These are phyloP conservation scores for Myrmecophaga tridactyla DNA, from an alignment of 2,113 vertebrate genomes.

Conservation along the genomic window DNA sequence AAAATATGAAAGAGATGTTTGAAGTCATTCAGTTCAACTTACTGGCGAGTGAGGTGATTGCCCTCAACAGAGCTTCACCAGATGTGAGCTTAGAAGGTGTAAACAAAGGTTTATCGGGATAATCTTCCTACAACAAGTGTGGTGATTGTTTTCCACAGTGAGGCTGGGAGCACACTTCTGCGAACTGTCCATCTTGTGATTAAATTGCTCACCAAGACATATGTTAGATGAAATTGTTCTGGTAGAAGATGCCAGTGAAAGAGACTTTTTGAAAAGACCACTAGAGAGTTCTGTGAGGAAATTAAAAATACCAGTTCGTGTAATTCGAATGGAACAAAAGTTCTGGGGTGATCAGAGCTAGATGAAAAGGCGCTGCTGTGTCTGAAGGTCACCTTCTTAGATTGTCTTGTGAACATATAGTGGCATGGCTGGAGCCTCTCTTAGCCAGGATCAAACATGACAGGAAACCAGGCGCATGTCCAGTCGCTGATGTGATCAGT, in stretches of 20 bases:
- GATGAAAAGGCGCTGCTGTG: no score
- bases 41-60: conserved; percentile 99
- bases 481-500: no score
- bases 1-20: conserved; percentile 99
- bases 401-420: no score
- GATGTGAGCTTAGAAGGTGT: conserved; percentile 98
- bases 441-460: no score
- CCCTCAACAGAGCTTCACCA: conserved; percentile 96
- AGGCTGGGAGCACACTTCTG: conserved; percentile 97
- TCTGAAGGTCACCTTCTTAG: no score
- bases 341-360: no score
- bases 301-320: no score
- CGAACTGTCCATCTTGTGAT: conserved; percentile 97
- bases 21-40: conserved; percentile 99
- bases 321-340: no score
- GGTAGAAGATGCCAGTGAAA: conserved; percentile 98
- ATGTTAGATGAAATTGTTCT: conserved; percentile 96
- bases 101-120: conserved; percentile 97
- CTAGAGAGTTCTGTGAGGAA: no score
- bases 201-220: conserved; percentile 93
- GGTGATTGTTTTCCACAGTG: conserved; percentile 98
- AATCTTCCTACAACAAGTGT: conserved; percentile 96
- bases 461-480: no score
- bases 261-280: conserved; percentile 77
- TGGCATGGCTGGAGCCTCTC: conserved; percentile 44